Evolutionary conservation across 2,888 invertebrate species (phyloP).

Genomic region (Dryobota labecula): DNA sequence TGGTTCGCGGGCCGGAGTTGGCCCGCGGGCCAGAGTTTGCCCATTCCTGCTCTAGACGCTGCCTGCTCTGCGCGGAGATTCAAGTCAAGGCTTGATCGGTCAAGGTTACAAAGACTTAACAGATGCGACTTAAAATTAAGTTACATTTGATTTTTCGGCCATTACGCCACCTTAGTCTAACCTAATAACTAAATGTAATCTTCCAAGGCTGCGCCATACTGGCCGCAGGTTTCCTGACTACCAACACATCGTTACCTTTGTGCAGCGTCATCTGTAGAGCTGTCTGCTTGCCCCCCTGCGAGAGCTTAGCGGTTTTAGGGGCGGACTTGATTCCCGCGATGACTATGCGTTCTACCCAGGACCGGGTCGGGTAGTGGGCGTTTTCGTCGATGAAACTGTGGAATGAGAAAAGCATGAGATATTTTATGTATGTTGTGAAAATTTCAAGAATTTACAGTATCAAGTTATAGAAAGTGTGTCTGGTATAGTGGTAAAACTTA

Average conservation of each 20-base stretch:
- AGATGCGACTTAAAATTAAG: conserved; percentile 5
- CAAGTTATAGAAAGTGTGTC: too few species aligned
- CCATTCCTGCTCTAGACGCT: too few species aligned
- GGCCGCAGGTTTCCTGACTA: conserved; percentile 96
- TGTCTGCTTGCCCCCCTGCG: conserved; percentile 89
- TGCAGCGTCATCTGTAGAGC: conserved; percentile 93
- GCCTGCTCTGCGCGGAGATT: too few species aligned
- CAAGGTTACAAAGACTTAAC: not conserved
- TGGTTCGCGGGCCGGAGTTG: too few species aligned
- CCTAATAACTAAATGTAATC: conserved; percentile 89
- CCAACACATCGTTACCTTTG: conserved; percentile 92
- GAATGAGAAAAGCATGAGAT: not conserved
- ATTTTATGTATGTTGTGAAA: too few species aligned
- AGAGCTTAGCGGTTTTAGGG: conserved; percentile 92
- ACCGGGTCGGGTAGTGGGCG: conserved; percentile 93
- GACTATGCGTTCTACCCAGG: conserved; percentile 97
- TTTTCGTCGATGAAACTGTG: conserved; percentile 91
- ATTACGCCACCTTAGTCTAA: conserved; percentile 3
- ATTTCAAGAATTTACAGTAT: too few species aligned
- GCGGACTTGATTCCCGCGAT: conserved; percentile 94
- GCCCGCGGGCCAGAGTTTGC: too few species aligned
- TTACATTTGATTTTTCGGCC: conserved; percentile 7
- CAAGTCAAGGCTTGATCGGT: too few species aligned
- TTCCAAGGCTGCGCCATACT: conserved; percentile 95
- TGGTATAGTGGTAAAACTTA: too few species aligned